Evolutionary conservation across 2,888 invertebrate species (phyloP), one percentile per base, ranked within the genome.

Genomic region (Brachynemurus nebulosus): DNA sequence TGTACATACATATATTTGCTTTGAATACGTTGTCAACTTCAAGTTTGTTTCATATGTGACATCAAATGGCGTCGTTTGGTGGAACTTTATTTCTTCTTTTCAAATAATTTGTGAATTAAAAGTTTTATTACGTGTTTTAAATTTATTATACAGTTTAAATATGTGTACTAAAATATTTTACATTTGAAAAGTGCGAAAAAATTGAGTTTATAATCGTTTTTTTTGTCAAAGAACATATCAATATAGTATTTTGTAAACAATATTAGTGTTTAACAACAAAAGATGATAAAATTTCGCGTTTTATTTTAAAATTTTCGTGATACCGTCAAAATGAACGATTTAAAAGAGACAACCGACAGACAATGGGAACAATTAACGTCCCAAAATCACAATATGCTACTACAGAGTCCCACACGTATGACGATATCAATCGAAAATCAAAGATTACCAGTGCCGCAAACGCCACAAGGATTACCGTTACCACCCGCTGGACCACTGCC

Each of bases 401-500:
- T 37, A 23, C 37, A 37, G 23, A 44, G 38, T 25, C 44, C 44
- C 3, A 17, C 38, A n/a, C 33, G 44, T 12, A 38, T 44, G 25
- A 16, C 44, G 12, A 25, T 38, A 8, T 33, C 44, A 8, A 27
- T 25, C 12, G 44, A 44, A 11, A 38, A 25, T 17, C 44, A 37
- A 27, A 23, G 25, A 20, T 12, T 38, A 17, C n/a, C 27, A 8
- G 35, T 56, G 50, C 74, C 75, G 2, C 71, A 73, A 50, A 75
- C 74, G 7, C 75, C 76, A 8, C 75, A 75, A 42, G 66, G 66
- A 7, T 67, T 70, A 34, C 76, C 76, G n/a, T 72, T 64, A 35
- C 69, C 66, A 2, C n/a, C 42, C n/a, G 67, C 68, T 4, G 66
- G 66, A 20, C 61, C 68, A 30, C 66, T 59, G 40, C 51, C 53